Evolutionary conservation across 2,797 vertebrate species (phyloP), one percentile per base, ranked within the genome.

Genomic region (Lophura swinhoii): DNA sequence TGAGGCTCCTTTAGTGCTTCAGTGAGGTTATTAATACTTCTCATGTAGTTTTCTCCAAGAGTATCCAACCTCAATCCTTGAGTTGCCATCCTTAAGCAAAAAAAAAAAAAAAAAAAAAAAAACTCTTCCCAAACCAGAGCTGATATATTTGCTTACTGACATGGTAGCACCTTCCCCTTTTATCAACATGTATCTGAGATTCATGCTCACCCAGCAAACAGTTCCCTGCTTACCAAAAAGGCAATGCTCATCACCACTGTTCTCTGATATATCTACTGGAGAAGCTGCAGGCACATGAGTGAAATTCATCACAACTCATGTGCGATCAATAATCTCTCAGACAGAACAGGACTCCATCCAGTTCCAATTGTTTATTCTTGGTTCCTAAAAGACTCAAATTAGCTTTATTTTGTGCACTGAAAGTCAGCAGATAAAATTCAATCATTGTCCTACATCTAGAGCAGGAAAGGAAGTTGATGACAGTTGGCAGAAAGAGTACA

Each of bases 401-500:
- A 48, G 49, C 31, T 87, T 77, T 71, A 80, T 60, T 69, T 89
- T 51, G 37, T 55, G n/a, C 69, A 43, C 62, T 66, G 72, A 75
- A 86, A 84, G 51, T 29, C 64, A 82, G 62, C 24, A 68, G 80
- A 83, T 62, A 62, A 93, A 93, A 96, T 77, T 68, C 90, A 80
- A 28, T 72, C 43, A 62, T 4, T 72, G 62, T 67, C 26, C 79
- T 62, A 4, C 23, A 76, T 23, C 21, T 67, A 18, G 7, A 81
- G 66, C 56, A 60, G 84, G 58, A 82, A 74, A 92, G 22, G 28
- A 55, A 29, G 78, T 85, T 39, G 76, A 72, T 41, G 46, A 39
- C 10, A 48, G 10, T 64, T 73, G 29, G 59, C 95, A 94, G 55
- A 63, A 39, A 77, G 46, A 83, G 59, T 6, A 74, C 21, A 85